Conservation (phyloP, 2,888 invertebrate species). For the Drosophila atroscutellata region DNA sequence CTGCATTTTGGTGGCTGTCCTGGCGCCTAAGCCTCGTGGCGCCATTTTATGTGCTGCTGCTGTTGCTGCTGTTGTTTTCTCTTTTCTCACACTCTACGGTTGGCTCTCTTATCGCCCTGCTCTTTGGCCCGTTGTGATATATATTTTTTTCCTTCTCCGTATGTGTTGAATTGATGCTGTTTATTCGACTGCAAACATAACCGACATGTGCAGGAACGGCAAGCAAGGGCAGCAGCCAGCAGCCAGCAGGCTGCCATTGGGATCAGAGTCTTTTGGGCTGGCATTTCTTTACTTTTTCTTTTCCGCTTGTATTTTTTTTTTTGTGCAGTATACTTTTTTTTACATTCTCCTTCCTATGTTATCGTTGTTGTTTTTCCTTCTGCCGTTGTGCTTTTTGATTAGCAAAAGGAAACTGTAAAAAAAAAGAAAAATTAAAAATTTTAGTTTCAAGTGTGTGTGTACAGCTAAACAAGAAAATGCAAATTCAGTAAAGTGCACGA, state of each 20-base stretch:
- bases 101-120: slow-evolving; percentile 19
- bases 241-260: slow-evolving; percentile 38
- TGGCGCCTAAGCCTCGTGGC: slow-evolving; percentile 66
- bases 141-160: slow-evolving; percentile 32
- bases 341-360: slow-evolving; percentile 5
- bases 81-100: not conserved
- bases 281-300: slow-evolving; percentile 23
- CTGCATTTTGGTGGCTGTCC: slow-evolving; percentile 54
- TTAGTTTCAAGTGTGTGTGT: slow-evolving; percentile 33
- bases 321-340: not conserved
- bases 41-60: slow-evolving; percentile 60
- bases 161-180: slow-evolving; percentile 79
- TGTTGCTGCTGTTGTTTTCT: slow-evolving; percentile 24
- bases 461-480: slow-evolving; percentile 38
- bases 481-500: slow-evolving; percentile 5
- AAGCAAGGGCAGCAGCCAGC: slow-evolving; percentile 3
- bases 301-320: slow-evolving; percentile 13
- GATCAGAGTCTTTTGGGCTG: slow-evolving; percentile 44
- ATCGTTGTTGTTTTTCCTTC: slow-evolving; percentile 30
- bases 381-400: slow-evolving; percentile 75
- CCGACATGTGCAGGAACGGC: slow-evolving; percentile 48
- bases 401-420: slow-evolving; percentile 54
- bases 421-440: slow-evolving; percentile 58
- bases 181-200: slow-evolving; percentile 80
- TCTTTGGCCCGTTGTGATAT: slow-evolving; percentile 22